Conservation (phyloP, 2,888 invertebrate species). For the Autographa gamma region DNA sequence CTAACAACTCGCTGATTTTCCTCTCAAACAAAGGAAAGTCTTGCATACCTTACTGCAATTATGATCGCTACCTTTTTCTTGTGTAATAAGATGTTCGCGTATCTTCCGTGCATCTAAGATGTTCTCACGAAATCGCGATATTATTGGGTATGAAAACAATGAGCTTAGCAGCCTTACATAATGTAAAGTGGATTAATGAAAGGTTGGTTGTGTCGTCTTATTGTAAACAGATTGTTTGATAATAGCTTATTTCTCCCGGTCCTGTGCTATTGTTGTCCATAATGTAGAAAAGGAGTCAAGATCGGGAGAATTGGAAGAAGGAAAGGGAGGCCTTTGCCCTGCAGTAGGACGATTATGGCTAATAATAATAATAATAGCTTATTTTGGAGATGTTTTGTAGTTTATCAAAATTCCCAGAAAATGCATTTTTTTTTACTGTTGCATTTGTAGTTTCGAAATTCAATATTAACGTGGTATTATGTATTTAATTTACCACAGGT, state of each 20-base stretch:
- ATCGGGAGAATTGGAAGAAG: too few relatives aligned
- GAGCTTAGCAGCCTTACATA: constrained; percentile 35
- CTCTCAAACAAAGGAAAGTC: constrained; percentile 14
- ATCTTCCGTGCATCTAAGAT: constrained; percentile 55
- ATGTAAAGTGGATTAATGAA: constrained; percentile 26
- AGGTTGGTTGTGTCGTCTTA: constrained; percentile 6
- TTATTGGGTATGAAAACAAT: constrained; percentile 39
- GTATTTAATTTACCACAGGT: too few relatives aligned
- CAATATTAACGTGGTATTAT: too few relatives aligned
- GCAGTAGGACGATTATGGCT: too few relatives aligned
- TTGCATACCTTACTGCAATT: constrained; percentile 32
- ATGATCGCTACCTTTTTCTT: constrained; percentile 41
- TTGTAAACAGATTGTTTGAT: constrained; percentile 6
- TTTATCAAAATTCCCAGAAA: not conserved
- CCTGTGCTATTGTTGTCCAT: too few relatives aligned
- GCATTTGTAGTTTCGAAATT: too few relatives aligned
- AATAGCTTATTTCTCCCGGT: too few relatives aligned
- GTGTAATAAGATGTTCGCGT: constrained; percentile 24
- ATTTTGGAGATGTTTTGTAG: too few relatives aligned
- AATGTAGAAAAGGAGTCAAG: too few relatives aligned
- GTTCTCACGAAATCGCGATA: constrained; percentile 55
- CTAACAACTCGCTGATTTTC: constrained; percentile 9
- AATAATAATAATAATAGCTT: too few relatives aligned
- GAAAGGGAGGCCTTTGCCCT: too few relatives aligned
- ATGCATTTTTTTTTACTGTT: too few relatives aligned